Evolutionary conservation across 2,113 vertebrate genomes (phyloP).

Genomic region (Trinectes maculatus): DNA sequence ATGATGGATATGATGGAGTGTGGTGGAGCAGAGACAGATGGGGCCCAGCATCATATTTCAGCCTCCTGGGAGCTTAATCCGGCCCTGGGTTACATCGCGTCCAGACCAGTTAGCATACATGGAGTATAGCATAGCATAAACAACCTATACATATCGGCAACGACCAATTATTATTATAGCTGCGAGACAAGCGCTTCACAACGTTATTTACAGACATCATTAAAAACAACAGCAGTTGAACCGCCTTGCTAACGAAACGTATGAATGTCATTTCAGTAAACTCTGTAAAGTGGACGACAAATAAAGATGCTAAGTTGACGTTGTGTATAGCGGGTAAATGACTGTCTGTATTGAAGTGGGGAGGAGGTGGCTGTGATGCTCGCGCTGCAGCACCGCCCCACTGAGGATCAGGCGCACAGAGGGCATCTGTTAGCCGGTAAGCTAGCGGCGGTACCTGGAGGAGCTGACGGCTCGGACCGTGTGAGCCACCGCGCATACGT

Average conservation of each 20-base stretch:
- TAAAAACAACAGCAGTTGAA: not conserved
- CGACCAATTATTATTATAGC: not conserved
- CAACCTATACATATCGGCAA: not conserved
- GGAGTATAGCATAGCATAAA: not conserved
- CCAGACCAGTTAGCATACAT: not conserved
- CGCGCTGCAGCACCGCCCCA: not conserved
- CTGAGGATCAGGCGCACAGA: conserved; percentile 34
- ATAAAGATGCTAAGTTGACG: not conserved
- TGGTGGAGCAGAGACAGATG: not conserved
- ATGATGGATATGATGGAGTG: too few relatives aligned
- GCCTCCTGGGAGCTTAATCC: not conserved
- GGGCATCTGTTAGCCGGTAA: conserved; percentile 53
- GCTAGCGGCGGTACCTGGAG: conserved; percentile 72
- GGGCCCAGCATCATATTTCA: not conserved
- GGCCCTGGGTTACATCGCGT: too few relatives aligned
- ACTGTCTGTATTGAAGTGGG: not conserved
- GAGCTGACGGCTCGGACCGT: conserved; percentile 60
- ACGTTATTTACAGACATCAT: not conserved
- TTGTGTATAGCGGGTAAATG: not conserved
- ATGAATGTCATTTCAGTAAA: conserved; percentile 52
- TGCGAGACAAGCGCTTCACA: not conserved
- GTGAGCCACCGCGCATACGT: conserved; percentile 38
- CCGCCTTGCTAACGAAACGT: conserved; percentile 23
- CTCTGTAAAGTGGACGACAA: not conserved
- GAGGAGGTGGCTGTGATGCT: not conserved